Conservation (phyloP, 30 jellyfish, hydroid and myxozoan genomes). For the Mastigias papua region DNA sequence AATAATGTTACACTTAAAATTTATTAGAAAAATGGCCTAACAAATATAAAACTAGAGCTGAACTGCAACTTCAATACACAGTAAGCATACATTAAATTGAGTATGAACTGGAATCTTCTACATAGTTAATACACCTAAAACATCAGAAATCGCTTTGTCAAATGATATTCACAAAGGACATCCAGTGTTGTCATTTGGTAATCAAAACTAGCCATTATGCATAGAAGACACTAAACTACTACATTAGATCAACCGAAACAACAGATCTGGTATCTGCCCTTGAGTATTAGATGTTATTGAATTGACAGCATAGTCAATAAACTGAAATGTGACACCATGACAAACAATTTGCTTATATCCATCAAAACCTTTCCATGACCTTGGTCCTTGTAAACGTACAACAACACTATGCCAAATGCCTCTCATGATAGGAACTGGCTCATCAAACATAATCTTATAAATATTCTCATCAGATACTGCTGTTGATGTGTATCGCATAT, state of each 20-base stretch:
- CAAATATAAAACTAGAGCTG: no score
- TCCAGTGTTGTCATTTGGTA: no score
- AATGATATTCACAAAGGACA: no score
- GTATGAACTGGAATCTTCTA: no score
- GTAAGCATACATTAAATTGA: no score
- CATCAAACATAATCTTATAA: constrained; percentile 80
- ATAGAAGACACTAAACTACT: not conserved
- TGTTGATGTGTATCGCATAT: constrained; percentile 78
- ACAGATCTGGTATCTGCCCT: constrained; percentile 77
- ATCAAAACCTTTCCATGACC: constrained; percentile 83
- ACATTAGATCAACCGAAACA: constrained; percentile 38
- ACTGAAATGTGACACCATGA: constrained; percentile 81
- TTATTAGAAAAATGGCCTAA: no score
- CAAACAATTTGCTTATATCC: constrained; percentile 62
- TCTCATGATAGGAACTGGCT: constrained; percentile 77
- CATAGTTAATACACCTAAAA: no score
- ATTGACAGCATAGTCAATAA: constrained; percentile 71
- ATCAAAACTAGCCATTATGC: not conserved
- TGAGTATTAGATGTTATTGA: constrained; percentile 77
- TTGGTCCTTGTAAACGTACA: constrained; percentile 79
- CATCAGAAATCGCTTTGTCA: no score
- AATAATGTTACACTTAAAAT: no score
- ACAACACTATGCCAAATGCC: constrained; percentile 84
- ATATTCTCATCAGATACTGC: constrained; percentile 63
- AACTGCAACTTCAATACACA: no score